These are phyloP conservation scores for Lasioglossum leucozonium DNA, from an alignment of 2,888 invertebrate species.

Conservation along the genomic window DNA sequence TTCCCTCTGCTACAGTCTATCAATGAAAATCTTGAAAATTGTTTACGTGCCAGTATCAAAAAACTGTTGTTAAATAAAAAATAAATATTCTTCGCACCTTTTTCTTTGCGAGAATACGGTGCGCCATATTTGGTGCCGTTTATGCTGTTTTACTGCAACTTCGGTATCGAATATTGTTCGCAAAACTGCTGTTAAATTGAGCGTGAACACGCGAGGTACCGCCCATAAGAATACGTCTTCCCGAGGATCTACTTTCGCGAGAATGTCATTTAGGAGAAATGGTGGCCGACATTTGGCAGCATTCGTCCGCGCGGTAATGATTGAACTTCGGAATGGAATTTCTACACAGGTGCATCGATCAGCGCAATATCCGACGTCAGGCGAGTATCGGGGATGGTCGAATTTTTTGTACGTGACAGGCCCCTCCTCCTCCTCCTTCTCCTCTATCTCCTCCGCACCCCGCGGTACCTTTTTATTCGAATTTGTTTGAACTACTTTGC, in stretches of 20 bases:
- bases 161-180: neutral
- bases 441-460: too few species aligned
- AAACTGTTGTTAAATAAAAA: neutral
- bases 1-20: too few species aligned
- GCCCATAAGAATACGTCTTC: neutral
- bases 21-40: neutral
- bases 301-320: neutral
- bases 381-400: neutral
- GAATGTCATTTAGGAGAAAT: neutral
- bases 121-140: neutral
- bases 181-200: neutral
- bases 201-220: neutral
- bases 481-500: conserved; percentile 52
- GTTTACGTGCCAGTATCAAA: neutral
- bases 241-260: neutral
- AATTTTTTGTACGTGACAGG: neutral
- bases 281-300: neutral
- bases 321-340: neutral
- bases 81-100: neutral
- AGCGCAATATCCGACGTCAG: neutral
- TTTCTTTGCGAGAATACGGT: too few species aligned
- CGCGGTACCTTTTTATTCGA: conserved; percentile 12
- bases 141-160: neutral
- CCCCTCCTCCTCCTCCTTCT: too few species aligned
- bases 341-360: neutral